Evolutionary conservation across 2,797 vertebrate genomes (phyloP).

Genomic region (Iguana delicatissima): DNA sequence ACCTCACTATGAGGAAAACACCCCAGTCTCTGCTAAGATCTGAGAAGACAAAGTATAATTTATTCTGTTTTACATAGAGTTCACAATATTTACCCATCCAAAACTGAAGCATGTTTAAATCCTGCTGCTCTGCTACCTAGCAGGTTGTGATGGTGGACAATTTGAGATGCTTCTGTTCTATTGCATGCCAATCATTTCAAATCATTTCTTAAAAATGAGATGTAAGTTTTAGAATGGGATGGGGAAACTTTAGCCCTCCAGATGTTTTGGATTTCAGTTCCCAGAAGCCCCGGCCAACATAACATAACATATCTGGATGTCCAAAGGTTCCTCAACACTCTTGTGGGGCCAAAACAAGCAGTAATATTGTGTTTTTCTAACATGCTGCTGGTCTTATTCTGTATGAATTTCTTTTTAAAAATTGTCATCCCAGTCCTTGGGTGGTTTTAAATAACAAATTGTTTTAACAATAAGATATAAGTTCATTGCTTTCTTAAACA

Average conservation of each 20-base stretch:
- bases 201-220: conserved; percentile 1
- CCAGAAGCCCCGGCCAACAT: no score
- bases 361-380: conserved; percentile 12
- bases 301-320: no score
- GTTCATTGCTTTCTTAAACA: neutral
- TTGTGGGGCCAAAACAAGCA: neutral
- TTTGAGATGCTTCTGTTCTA: conserved; percentile 60
- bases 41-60: neutral
- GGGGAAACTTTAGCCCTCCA: neutral
- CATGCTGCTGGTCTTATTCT: conserved; percentile 21
- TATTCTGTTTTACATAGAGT: conserved; percentile 9
- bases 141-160: neutral
- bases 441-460: neutral
- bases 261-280: neutral
- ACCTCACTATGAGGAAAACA: neutral
- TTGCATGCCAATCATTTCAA: conserved; percentile 47
- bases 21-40: neutral
- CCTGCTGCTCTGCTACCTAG: conserved; percentile 42
- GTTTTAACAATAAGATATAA: neutral
- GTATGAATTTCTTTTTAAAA: neutral
- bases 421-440: conserved; percentile 11
- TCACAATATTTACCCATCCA: conserved; percentile 45
- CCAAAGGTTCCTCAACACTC: no score
- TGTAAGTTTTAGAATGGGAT: conserved; percentile 1
- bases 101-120: conserved; percentile 47